Evolutionary conservation across 1,140 invertebrate species (phyloP), one percentile per base, ranked within the genome.

Genomic region (Ostrea edulis): DNA sequence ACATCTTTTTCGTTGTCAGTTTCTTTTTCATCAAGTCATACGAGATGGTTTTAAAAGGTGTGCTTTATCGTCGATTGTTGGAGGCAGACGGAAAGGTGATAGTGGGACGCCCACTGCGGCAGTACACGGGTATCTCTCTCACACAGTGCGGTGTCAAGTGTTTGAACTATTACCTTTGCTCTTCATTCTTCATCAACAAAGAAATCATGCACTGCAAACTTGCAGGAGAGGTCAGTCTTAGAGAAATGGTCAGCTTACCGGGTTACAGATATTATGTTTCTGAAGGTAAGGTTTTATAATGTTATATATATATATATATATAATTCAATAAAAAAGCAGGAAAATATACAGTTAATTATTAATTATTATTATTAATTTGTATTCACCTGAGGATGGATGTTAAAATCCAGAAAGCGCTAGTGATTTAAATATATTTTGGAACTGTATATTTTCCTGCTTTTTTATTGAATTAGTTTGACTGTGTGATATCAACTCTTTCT

Each of bases 121-220:
- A 77, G 29, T 77, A 29, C 29, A 29, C 25, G 2, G 68, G 29
- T 35, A 25, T 77, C 25, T 77, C 68, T 77, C 8, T 17, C 1
- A 8, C 22, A 12, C 68, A 35, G 4, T 77, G 68, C 35, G 25
- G 68, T 12, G 25, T 77, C 25, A 77, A 77, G 29, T 77, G 68
- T 29, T 77, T 35, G 11, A 25, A 77, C 14, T 25, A 77, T 25
- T 35, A 77, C 14, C 68, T 14, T 12, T 77, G 68, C 29, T 44
- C 68, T 29, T 77, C 68, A 2, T 77, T 77, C 68, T 77, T 77
- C 68, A 35, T 77, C 68, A 77, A 77, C 29, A 77, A 14, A 77
- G 68, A 29, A 35, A 77, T 29, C 2, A 77, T 29, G 14, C 25
- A 29, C 8, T 77, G 68, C 14, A 77, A 77, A 77, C 22, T 77